These are phyloP conservation scores for Nemurella pictetii DNA, from an alignment of 2,888 invertebrate species.

Conservation along the genomic window DNA sequence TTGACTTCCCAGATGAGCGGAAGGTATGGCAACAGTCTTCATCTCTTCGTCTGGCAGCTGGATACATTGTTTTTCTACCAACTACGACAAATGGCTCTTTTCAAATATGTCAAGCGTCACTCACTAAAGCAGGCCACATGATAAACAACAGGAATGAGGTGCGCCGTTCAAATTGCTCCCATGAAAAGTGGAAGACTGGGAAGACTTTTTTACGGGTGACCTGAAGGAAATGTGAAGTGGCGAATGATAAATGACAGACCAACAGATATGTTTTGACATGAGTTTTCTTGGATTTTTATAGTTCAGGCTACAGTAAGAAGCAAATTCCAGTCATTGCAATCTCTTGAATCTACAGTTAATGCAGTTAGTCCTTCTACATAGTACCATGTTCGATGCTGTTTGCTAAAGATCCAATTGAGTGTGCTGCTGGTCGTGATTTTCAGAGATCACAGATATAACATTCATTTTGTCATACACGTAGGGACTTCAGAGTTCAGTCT, in stretches of 20 bases:
- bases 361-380: background rate
- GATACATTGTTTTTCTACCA: background rate
- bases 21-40: background rate
- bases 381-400: background rate
- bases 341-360: background rate
- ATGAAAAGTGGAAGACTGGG: background rate
- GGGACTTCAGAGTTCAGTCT: too few relatives aligned
- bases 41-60: background rate
- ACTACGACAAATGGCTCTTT: background rate
- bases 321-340: background rate
- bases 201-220: background rate
- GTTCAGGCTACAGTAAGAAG: background rate
- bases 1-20: background rate
- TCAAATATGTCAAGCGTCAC: background rate
- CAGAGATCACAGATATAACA: background rate
- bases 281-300: background rate
- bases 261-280: background rate
- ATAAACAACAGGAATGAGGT: background rate
- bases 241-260: background rate
- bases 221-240: background rate
- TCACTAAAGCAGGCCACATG: background rate
- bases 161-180: background rate
- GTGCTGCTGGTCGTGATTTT: background rate
- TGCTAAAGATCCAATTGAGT: background rate
- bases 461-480: background rate